Evolutionary conservation across 2,888 invertebrate species (phyloP).

Genomic region (Dryocosmus kuriphilus): DNA sequence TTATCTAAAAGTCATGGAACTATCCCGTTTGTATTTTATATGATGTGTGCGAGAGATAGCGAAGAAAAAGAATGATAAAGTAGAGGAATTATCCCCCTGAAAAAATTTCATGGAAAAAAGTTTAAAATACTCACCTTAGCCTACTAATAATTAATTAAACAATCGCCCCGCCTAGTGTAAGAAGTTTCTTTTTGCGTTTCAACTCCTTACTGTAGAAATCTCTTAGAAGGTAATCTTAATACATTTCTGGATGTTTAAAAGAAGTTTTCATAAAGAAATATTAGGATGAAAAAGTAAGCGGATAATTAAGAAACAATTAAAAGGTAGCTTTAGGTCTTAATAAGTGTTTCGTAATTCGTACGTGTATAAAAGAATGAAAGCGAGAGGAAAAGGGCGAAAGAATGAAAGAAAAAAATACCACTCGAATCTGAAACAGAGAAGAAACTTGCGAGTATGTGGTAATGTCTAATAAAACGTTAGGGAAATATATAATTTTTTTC

Average conservation of each 20-base stretch:
- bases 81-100: conserved; percentile 43
- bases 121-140: conserved; percentile 54
- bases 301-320: conserved; percentile 31
- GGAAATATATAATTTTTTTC: neutral
- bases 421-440: conserved; percentile 6
- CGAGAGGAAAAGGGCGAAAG: conserved; percentile 26
- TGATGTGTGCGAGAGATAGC: conserved; percentile 22
- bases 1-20: no score
- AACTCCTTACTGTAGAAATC: conserved; percentile 25
- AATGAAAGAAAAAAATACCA: neutral
- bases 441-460: conserved; percentile 13
- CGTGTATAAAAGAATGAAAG: conserved; percentile 25
- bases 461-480: neutral
- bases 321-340: conserved; percentile 14
- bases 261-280: conserved; percentile 53
- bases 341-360: conserved; percentile 37
- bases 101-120: conserved; percentile 47
- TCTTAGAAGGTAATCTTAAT: conserved; percentile 45
- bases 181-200: conserved; percentile 5
- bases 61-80: conserved; percentile 39
- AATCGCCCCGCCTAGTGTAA: conserved; percentile 3
- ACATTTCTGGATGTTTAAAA: conserved; percentile 62
- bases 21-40: neutral
- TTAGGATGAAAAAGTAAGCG: conserved; percentile 50
- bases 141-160: conserved; percentile 12